A percentile compares a stretch with the other conserved stretches of the same genome.
These are phyloP conservation scores for Nephrotoma flavescens DNA, from an alignment of 2,888 invertebrate genomes.

Conservation along the genomic window DNA sequence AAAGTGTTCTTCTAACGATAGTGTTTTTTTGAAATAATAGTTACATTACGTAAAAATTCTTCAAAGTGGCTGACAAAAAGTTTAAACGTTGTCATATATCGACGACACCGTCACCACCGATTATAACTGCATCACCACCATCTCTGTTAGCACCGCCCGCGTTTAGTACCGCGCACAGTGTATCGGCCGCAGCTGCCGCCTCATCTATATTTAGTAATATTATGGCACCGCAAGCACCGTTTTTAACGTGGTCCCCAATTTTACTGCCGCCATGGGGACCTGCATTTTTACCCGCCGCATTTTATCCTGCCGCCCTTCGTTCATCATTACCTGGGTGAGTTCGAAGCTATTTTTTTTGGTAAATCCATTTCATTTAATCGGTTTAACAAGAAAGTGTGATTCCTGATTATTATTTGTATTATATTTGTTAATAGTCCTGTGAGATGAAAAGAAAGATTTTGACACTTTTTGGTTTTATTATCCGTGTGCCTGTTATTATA, in stretches of 20 bases:
- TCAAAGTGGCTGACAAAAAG: slow-evolving; percentile 6
- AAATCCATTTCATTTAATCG: not conserved
- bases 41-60: not conserved
- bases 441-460: not conserved
- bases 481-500: not conserved
- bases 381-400: not conserved
- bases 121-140: not conserved
- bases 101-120: not conserved
- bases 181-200: not conserved
- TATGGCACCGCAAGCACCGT: slow-evolving; percentile 41
- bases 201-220: slow-evolving; percentile 24
- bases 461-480: not conserved
- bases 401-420: not conserved
- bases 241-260: slow-evolving; percentile 61
- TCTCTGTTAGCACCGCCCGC: not conserved
- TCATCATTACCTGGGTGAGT: slow-evolving; percentile 63
- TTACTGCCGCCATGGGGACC: slow-evolving; percentile 62
- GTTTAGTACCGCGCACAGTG: not conserved
- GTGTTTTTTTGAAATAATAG: not conserved
- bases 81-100: slow-evolving; percentile 3
- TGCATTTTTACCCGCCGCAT: slow-evolving; percentile 50
- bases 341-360: not conserved
- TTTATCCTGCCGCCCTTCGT: slow-evolving; percentile 54
- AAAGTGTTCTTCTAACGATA: not conserved
- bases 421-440: not conserved